Conservation (phyloP, 2,888 invertebrate genomes). For the Megastigmus dorsalis region DNA sequence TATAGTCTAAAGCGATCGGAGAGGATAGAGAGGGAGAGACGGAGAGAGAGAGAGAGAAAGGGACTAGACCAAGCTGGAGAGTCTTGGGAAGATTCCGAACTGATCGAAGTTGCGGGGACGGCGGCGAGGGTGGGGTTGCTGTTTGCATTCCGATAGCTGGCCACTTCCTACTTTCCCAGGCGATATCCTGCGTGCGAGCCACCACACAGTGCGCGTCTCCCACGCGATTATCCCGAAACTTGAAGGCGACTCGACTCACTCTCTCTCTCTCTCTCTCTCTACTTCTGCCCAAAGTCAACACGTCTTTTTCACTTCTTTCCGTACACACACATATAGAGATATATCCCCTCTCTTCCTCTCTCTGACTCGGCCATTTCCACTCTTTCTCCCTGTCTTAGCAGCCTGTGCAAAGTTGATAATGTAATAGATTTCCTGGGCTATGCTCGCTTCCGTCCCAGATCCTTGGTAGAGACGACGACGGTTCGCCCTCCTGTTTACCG, state of each 20-base stretch:
- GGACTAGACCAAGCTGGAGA: no score
- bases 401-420: conserved; percentile 14
- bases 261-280: neutral
- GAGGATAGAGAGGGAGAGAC: conserved; percentile 3
- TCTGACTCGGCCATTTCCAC: neutral
- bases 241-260: conserved; percentile 19
- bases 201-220: neutral
- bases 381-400: neutral
- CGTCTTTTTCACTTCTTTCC: conserved; percentile 9
- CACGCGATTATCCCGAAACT: conserved; percentile 40
- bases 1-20: no score
- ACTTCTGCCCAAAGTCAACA: conserved; percentile 14
- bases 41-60: conserved; percentile 15
- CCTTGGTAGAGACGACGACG: neutral
- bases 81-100: conserved; percentile 41
- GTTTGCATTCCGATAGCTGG: conserved; percentile 65
- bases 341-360: neutral
- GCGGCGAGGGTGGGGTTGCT: conserved; percentile 49
- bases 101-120: conserved; percentile 44
- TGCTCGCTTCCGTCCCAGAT: conserved; percentile 29
- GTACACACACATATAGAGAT: no score
- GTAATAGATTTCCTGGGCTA: conserved; percentile 6
- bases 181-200: conserved; percentile 24
- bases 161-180: conserved; percentile 55
- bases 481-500: conserved; percentile 44